phyloP scores from a whole-genome alignment of 2,113 vertebrate genomes.

The Calypte anna region DNA sequence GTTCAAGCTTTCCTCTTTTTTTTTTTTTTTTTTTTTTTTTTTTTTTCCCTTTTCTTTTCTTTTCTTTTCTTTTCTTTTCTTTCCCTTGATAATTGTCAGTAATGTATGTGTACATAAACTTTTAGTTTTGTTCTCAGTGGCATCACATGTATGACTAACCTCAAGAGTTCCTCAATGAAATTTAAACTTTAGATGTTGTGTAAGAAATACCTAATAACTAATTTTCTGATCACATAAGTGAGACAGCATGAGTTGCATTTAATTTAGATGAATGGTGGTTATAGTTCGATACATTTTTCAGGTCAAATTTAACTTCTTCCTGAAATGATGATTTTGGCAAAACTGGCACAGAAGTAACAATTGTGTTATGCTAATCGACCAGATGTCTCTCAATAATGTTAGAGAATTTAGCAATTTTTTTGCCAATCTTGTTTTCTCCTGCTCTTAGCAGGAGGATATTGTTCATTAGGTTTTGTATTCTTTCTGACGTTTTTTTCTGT shows the following conservation, averaged over 20 bases:
- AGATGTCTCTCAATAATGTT: neutral
- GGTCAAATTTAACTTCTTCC: conserved; percentile 69
- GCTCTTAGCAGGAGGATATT: neutral
- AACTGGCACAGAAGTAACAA: neutral
- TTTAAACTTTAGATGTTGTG: conserved; percentile 31
- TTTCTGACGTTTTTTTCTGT: neutral
- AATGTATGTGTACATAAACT: conserved; percentile 22
- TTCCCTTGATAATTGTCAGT: conserved; percentile 19
- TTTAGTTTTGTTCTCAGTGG: conserved; percentile 61
- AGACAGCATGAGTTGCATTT: conserved; percentile 37
- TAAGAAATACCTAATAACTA: conserved; percentile 62
- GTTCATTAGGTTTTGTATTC: neutral
- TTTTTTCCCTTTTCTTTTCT: neutral
- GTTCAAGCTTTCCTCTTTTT: conserved; percentile 30
- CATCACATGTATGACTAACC: conserved; percentile 54
- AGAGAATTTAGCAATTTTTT: neutral
- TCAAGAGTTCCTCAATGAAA: conserved; percentile 41
- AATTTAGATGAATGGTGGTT: conserved; percentile 59
- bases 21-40: rapidly evolving
- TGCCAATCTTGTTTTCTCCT: neutral
- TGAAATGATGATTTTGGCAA: conserved; percentile 53
- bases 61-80: neutral
- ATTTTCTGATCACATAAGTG: conserved; percentile 60
- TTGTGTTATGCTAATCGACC: neutral
- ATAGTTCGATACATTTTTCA: conserved; percentile 56